Base-by-base conservation (phyloP, 2,888 invertebrate species). In the Timema cristinae region DNA sequence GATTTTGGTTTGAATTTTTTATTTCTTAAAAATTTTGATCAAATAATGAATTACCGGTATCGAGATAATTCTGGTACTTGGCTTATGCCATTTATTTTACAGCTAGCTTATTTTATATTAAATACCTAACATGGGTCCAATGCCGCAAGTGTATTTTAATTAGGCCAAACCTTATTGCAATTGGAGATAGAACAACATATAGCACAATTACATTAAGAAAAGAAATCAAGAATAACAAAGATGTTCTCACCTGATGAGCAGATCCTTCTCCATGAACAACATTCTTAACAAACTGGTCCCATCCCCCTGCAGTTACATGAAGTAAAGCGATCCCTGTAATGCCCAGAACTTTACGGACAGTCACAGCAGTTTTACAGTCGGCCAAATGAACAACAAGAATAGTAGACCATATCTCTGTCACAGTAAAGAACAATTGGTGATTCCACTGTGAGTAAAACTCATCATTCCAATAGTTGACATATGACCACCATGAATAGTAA, bases 401-500 rank as follows among this genome's bases (percentile, higher is more conserved):
- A 6, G 89, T 87, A 47, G 89, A 89, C 76, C 87, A 79, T 47
- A 89, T 77, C 82, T 90, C 90, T 10, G 89, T 89, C 61, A 87
- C 75, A 78, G 86, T 85, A 78, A 87, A 88, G 79, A 89, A 88
- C 75, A 89, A 79, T 79, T 90, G 90, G 80, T 90, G 89, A 79
- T 88, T 87, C 89, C 89, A 90, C 78, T 89, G 89, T 50, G 85
- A 85, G 79, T 89, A 90, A 78, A 87, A 90, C 75, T 90, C 90
- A 75, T 90, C 90, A 77, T 90, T 90, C 85, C 88, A 89, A 78
- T 90, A 90, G 80, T 90, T 90, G 74, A 90, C 86, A 76, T 88
- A 89, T 68, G 86, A 86, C 90, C 90, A 90, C 88, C 89, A 90
- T 2, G 88, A 86, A 77, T 90, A 90, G 77, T 90, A 90, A 77